These are phyloP conservation scores for Caranx ignobilis DNA, from an alignment of 2,113 vertebrate species.

Conservation along the genomic window DNA sequence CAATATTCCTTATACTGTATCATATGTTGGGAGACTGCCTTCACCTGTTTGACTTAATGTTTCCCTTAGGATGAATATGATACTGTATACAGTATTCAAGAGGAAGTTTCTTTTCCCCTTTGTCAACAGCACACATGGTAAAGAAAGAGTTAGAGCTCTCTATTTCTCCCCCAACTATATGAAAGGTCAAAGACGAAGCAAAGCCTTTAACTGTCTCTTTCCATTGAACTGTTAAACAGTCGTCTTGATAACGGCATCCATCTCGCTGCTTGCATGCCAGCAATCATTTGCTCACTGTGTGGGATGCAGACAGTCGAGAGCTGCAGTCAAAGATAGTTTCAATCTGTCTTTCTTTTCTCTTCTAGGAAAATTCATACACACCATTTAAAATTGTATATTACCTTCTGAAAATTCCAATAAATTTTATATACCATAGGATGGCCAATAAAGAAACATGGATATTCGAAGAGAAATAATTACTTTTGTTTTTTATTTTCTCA, in stretches of 20 bases:
- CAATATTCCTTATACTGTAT: slow-evolving; percentile 47
- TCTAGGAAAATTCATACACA: background rate
- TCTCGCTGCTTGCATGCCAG: slow-evolving; percentile 53
- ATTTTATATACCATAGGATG: background rate
- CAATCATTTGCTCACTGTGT: slow-evolving; percentile 60
- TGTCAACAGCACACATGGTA: slow-evolving; percentile 28
- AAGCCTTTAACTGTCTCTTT: slow-evolving; percentile 70
- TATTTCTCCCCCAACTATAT: slow-evolving; percentile 37
- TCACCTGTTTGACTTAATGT: slow-evolving; percentile 44
- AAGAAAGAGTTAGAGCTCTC: slow-evolving; percentile 57
- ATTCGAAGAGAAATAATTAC: no score
- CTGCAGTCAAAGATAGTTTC: slow-evolving; percentile 50
- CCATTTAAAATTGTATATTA: background rate
- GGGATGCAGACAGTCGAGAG: slow-evolving; percentile 61
- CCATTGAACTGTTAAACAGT: slow-evolving; percentile 72
- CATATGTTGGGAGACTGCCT: slow-evolving; percentile 24
- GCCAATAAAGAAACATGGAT: background rate
- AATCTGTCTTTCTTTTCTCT: slow-evolving; percentile 37
- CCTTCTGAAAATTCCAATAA: background rate
- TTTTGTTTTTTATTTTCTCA: background rate
- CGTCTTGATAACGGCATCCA: slow-evolving; percentile 59
- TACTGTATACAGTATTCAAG: slow-evolving; percentile 46
- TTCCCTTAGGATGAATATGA: slow-evolving; percentile 49
- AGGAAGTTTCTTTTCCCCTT: slow-evolving; percentile 54
- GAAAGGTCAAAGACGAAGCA: slow-evolving; percentile 55